Evolutionary conservation across 2,113 vertebrate genomes (phyloP), one percentile per base, ranked within the genome.

Genomic region (Grus americana): DNA sequence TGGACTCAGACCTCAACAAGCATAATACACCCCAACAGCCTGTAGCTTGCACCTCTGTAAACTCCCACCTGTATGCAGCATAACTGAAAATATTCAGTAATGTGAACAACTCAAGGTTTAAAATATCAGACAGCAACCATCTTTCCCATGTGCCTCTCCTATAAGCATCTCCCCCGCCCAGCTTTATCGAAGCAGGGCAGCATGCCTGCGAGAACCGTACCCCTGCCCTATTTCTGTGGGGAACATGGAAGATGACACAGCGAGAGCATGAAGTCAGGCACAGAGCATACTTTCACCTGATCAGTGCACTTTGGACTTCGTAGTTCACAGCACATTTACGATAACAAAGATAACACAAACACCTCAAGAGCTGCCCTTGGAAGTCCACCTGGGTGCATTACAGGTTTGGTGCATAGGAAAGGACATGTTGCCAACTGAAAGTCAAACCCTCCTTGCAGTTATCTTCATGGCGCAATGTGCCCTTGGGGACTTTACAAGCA

Each of bases 141-240:
- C 47, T 29, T 74, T 63, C 57, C 70, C 59, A 22, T 2, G 2
- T n/a, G 27, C 42, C 24, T 73, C 38, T 59, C 46, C 40, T 26
- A 22, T 13, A 58, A 78, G 58, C 26, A 67, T 30, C 21, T 52
- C 23, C 16, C 26, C 22, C 8, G 24, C 46, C 62, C 57, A 74
- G 59, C 30, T 32, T n/a, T 47, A 66, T 50, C 62, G 63, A 61
- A 9, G 34, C 13, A 86, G 22, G 75, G 34, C 22, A 62, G 75
- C 42, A 65, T 0, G 0, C 11, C n/a, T 36, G 3, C 1, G 0
- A 58, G 26, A 66, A 12, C 47, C 32, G 30, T 26, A 8, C 10
- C 57, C 11, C n/a, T 36, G 23, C 46, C 36, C 65, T 42, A 24
- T 24, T 92, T 92, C 67, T 54, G 61, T 46, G 46, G 40, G 50